A percentile compares a stretch with the other conserved stretches of the same genome.
Conservation (phyloP, 2,113 vertebrate species). For the Baryphthengus martii region DNA sequence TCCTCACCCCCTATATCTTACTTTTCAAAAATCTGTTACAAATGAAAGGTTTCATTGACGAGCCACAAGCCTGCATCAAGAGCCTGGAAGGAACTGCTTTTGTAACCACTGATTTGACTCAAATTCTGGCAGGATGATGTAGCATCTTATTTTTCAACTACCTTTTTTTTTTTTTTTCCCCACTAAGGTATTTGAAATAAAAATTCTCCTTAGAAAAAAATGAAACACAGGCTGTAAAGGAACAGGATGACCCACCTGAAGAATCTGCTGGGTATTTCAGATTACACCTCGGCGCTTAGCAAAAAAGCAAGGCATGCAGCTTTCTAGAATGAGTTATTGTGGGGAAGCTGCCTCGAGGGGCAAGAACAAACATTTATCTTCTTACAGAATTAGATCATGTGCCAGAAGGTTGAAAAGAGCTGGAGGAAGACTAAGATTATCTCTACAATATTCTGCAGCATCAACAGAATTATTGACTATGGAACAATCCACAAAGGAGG, state of each 20-base stretch:
- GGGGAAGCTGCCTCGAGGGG: background rate
- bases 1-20: fast-evolving
- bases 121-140: background rate
- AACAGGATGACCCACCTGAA: background rate
- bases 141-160: background rate
- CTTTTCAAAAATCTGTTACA: background rate
- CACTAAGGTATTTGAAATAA: background rate
- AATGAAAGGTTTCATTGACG: slow-evolving; percentile 19
- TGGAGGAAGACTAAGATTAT: background rate
- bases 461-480: background rate
- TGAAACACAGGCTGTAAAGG: background rate
- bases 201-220: background rate
- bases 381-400: background rate
- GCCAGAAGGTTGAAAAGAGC: background rate
- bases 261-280: background rate
- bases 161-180: background rate
- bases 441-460: background rate
- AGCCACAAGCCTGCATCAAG: background rate
- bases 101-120: background rate
- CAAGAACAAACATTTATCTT: background rate
- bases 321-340: background rate
- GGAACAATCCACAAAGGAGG: background rate
- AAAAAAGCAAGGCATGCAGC: background rate
- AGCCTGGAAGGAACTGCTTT: background rate
- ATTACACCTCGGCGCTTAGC: background rate